These are phyloP conservation scores for Philypnodon macrostomus DNA, from an alignment of 2,797 vertebrate genomes.

Conservation along the genomic window DNA sequence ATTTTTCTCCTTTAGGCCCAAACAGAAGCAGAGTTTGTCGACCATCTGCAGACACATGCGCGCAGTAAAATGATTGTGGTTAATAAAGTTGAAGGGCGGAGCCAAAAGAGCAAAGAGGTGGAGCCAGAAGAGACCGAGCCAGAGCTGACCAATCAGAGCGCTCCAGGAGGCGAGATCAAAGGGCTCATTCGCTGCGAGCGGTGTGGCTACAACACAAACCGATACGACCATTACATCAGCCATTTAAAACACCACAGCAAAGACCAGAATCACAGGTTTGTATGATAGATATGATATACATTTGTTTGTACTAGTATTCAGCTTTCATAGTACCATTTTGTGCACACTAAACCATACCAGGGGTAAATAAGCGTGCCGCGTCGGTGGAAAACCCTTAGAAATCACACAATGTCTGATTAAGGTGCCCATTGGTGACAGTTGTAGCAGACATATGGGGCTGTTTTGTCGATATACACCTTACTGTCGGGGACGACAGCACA, in stretches of 20 bases:
- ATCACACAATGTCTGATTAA: too few species aligned
- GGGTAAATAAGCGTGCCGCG: too few species aligned
- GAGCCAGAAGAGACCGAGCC: slow-evolving; percentile 49
- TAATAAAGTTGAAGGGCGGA: slow-evolving; percentile 85
- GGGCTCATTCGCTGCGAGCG: slow-evolving; percentile 93
- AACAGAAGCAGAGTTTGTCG: slow-evolving; percentile 88
- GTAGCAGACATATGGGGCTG: too few species aligned
- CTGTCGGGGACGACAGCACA: too few species aligned
- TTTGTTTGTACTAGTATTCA: too few species aligned
- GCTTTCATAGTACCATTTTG: too few species aligned
- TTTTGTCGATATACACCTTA: too few species aligned
- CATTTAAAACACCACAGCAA: slow-evolving; percentile 95
- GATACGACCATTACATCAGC: slow-evolving; percentile 95
- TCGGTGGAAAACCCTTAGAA: too few species aligned
- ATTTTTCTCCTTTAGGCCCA: slow-evolving; percentile 37
- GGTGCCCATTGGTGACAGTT: too few species aligned
- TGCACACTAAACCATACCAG: too few species aligned
- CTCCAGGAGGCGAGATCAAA: slow-evolving; percentile 77
- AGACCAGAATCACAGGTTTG: slow-evolving; percentile 84
- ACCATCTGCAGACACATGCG: slow-evolving; percentile 88
- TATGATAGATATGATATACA: too few species aligned
- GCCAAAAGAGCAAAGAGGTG: slow-evolving; percentile 73
- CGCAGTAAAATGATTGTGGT: slow-evolving; percentile 91
- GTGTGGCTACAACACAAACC: slow-evolving; percentile 97
- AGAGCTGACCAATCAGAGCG: background rate